phyloP scores from a whole-genome alignment of 2,113 vertebrate genomes.

The Corythoichthys haematopterus region DNA sequence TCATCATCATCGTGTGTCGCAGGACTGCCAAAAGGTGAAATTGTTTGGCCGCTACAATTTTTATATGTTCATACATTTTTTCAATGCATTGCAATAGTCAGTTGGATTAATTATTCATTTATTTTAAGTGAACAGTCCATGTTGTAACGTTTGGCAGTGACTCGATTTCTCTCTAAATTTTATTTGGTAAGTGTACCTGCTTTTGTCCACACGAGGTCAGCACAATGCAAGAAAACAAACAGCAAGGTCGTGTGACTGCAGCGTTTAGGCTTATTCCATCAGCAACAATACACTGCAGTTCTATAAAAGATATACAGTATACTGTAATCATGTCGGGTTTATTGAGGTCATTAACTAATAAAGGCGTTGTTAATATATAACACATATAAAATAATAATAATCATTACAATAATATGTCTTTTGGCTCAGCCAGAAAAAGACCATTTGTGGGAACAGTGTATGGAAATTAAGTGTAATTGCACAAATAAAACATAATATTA shows the following conservation, averaged over 20 bases:
- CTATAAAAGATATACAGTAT: neutral
- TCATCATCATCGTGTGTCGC: conserved; percentile 44
- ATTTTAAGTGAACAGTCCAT: neutral
- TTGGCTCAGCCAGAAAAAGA: too few relatives aligned
- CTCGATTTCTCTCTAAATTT: neutral
- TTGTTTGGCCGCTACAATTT: neutral
- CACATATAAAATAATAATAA: too few relatives aligned
- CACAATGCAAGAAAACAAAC: neutral
- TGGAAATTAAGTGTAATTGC: too few relatives aligned
- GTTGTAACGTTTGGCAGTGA: neutral
- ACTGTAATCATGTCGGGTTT: neutral
- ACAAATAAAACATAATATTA: too few relatives aligned
- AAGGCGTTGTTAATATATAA: neutral
- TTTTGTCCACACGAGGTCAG: conserved; percentile 3
- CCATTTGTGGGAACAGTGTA: too few relatives aligned
- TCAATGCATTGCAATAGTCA: neutral
- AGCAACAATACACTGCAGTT: neutral
- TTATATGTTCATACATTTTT: neutral
- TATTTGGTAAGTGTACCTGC: neutral
- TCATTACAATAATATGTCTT: too few relatives aligned
- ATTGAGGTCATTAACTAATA: neutral
- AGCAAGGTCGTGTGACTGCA: neutral
- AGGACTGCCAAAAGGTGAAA: conserved; percentile 23
- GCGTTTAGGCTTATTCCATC: neutral
- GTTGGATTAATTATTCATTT: neutral